These are phyloP conservation scores for Fulica atra DNA, from an alignment of 2,113 vertebrate genomes.

Conservation along the genomic window DNA sequence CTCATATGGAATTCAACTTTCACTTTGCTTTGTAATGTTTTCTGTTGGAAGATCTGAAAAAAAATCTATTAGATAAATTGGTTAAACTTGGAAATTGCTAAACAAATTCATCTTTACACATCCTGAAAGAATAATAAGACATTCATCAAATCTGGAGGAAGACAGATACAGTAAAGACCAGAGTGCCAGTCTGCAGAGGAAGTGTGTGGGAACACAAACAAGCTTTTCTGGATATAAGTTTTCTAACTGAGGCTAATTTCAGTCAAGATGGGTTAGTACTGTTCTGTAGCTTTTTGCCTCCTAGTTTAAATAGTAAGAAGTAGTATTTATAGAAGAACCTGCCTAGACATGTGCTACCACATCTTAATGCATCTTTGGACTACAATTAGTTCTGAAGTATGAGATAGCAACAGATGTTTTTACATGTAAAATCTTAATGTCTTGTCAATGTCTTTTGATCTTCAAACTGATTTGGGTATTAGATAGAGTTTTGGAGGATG, in stretches of 20 bases:
- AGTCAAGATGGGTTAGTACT: neutral
- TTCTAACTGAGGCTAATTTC: neutral
- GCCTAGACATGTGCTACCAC: neutral
- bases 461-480: neutral
- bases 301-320: neutral
- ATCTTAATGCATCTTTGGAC: neutral
- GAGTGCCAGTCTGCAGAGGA: neutral
- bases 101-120: neutral
- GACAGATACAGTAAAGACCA: neutral
- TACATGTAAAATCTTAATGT: neutral
- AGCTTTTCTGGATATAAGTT: neutral
- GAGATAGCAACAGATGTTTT: neutral
- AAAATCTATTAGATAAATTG: neutral
- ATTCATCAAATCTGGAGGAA: neutral
- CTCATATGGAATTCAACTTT: neutral
- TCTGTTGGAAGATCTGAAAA: neutral
- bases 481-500: neutral
- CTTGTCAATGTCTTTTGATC: neutral
- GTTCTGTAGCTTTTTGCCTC: neutral
- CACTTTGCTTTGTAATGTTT: neutral
- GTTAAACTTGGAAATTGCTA: neutral
- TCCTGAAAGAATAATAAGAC: neutral
- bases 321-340: neutral
- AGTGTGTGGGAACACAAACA: neutral
- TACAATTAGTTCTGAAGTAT: neutral